phyloP scores from a whole-genome alignment of 2,113 vertebrate genomes.

The Tychaedon coryphoeus region DNA sequence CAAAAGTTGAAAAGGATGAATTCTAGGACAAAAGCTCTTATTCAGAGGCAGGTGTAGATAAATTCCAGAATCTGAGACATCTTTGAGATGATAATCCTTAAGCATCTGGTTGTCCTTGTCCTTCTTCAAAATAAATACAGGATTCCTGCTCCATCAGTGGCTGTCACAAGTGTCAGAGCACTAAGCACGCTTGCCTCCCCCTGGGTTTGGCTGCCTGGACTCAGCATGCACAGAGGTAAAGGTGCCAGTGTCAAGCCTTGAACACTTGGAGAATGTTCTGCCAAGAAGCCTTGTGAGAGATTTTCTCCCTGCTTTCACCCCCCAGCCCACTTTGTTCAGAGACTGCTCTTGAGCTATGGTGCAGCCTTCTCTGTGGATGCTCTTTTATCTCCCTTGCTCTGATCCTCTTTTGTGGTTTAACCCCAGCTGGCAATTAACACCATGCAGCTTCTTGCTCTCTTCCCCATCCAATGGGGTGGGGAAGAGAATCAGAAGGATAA shows the following conservation, averaged over 20 bases:
- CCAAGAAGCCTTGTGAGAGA: background rate
- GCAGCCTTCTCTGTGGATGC: background rate
- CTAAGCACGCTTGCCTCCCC: background rate
- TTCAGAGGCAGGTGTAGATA: background rate
- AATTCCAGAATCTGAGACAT: background rate
- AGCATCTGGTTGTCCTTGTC: background rate
- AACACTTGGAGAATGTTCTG: background rate
- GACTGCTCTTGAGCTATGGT: background rate
- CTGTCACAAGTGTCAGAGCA: background rate
- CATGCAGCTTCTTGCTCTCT: background rate
- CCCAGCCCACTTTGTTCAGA: background rate
- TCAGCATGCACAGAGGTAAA: background rate
- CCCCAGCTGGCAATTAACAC: background rate
- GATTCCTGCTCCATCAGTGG: background rate
- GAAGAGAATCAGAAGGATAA: background rate
- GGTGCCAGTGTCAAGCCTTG: background rate
- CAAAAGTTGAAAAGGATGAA: background rate
- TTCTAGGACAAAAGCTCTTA: background rate
- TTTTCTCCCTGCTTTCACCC: background rate
- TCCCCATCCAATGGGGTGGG: background rate
- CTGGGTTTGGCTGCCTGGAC: background rate
- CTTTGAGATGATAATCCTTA: background rate
- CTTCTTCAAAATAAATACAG: background rate
- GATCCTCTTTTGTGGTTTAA: background rate
- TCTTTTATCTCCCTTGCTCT: background rate